Conservation (phyloP, 1,140 invertebrate genomes). For the Cardiocondyla obscurior region DNA sequence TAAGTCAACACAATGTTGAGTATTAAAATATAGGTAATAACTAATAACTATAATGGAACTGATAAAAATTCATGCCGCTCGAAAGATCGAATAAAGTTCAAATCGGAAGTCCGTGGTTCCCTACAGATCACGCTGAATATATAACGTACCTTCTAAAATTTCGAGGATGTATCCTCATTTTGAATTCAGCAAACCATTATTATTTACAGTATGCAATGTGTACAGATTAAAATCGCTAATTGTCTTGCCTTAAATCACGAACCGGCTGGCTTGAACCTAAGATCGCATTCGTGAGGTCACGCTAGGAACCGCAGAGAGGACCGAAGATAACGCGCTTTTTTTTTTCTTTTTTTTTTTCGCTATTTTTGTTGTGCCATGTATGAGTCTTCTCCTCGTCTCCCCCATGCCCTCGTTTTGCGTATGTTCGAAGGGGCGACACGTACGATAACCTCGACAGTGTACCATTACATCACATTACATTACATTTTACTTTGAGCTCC, state of each 20-base stretch:
- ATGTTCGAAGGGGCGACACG: slow-evolving; percentile 27
- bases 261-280: slow-evolving; percentile 23
- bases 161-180: slow-evolving; percentile 25
- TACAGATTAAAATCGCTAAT: slow-evolving; percentile 47
- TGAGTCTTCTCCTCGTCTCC: slow-evolving; percentile 19
- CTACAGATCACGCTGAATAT: neutral
- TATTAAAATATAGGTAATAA: neutral
- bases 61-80: neutral
- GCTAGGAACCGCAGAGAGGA: neutral
- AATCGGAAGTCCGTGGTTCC: neutral
- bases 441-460: slow-evolving; percentile 46
- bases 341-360: neutral
- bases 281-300: slow-evolving; percentile 4
- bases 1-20: neutral
- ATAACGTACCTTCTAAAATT: slow-evolving; percentile 17
- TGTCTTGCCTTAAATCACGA: slow-evolving; percentile 21
- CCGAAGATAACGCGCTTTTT: slow-evolving; percentile 8
- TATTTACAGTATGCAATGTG: slow-evolving; percentile 49
- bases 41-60: neutral
- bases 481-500: slow-evolving; percentile 63
- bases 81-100: neutral
- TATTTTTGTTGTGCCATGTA: neutral
- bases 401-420: neutral
- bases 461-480: slow-evolving; percentile 48
- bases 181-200: slow-evolving; percentile 35